A percentile compares a stretch with the other conserved stretches of the same genome.
phyloP scores from a whole-genome alignment of 2,113 vertebrate genomes.

The Ophiodon elongatus region DNA sequence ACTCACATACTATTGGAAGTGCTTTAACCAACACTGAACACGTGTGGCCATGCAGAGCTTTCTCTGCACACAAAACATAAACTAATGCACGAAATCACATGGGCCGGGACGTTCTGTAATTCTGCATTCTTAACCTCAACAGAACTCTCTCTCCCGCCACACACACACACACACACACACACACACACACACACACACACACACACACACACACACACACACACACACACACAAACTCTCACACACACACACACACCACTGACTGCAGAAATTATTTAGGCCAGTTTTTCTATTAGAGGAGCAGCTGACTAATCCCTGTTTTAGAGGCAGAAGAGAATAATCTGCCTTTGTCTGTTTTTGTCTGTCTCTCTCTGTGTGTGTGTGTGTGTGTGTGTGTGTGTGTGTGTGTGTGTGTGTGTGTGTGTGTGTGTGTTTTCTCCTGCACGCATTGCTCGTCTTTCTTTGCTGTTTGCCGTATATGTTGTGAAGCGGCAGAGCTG shows the following conservation, averaged over 20 bases:
- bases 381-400: conserved; percentile 13
- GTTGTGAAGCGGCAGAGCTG: not conserved
- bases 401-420: no score
- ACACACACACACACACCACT: no score
- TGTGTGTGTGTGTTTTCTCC: conserved; percentile 20
- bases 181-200: conserved; percentile 3
- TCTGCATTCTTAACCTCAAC: not conserved
- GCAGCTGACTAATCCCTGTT: conserved; percentile 69
- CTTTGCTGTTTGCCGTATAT: not conserved
- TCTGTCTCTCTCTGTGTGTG: not conserved
- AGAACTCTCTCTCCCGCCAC: not conserved
- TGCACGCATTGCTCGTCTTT: not conserved
- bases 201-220: not conserved
- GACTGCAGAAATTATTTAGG: conserved; percentile 60
- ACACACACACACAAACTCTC: conserved; percentile 12
- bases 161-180: conserved; percentile 4
- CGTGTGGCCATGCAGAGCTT: not conserved
- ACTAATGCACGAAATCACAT: not conserved
- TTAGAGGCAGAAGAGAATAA: conserved; percentile 61
- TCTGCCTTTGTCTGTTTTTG: conserved; percentile 54
- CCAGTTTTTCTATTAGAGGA: conserved; percentile 70
- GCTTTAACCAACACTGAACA: not conserved
- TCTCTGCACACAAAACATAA: not conserved
- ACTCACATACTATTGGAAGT: not conserved
- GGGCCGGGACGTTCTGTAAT: not conserved